phyloP scores from a whole-genome alignment of 2,797 vertebrate species.

The Anolis apletophallus region DNA sequence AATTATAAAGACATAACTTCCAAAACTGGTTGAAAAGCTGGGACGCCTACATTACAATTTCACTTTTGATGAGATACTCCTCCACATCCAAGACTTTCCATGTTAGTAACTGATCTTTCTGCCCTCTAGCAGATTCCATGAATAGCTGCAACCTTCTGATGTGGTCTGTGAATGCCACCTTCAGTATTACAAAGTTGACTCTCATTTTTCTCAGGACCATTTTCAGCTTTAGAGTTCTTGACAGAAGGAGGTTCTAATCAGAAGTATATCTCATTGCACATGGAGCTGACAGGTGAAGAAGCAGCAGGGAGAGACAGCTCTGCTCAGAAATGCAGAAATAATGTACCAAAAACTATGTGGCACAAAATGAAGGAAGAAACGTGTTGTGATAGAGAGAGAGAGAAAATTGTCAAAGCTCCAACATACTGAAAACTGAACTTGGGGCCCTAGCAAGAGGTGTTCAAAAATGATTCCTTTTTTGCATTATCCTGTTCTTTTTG shows the following conservation, averaged over 20 bases:
- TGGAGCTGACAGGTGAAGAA: background rate
- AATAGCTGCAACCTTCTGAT: slow-evolving; percentile 3
- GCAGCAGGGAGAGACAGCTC: background rate
- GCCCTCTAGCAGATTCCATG: slow-evolving; percentile 5
- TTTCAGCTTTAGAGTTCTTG: slow-evolving; percentile 17
- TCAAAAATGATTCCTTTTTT: background rate
- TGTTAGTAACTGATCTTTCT: background rate
- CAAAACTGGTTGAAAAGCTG: background rate
- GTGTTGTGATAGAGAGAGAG: too few species aligned
- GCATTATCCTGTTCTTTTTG: background rate
- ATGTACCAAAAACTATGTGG: background rate
- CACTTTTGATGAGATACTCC: background rate
- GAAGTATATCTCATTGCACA: background rate
- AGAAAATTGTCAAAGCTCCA: too few species aligned
- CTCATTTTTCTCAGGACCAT: slow-evolving; percentile 5
- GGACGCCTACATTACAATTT: background rate
- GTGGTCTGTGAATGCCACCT: slow-evolving; percentile 1
- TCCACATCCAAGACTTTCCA: background rate
- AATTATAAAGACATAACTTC: background rate
- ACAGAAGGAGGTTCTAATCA: slow-evolving; percentile 16
- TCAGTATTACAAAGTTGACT: slow-evolving; percentile 10
- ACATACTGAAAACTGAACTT: too few species aligned
- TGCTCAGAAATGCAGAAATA: background rate
- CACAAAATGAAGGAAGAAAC: background rate
- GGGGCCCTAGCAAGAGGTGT: background rate